Base-by-base conservation (phyloP, 2,113 vertebrate genomes). In the Trinectes maculatus region DNA sequence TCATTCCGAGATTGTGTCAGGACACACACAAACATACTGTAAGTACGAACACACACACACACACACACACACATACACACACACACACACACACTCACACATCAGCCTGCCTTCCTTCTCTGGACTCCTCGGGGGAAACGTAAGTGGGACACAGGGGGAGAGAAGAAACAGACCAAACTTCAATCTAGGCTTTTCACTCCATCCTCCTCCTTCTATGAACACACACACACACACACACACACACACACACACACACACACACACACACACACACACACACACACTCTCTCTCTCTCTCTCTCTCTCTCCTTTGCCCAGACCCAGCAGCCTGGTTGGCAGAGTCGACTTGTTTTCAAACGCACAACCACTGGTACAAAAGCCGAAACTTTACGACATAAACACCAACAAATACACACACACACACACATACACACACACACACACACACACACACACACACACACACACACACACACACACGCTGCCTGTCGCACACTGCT, bases 131-230 rank as follows among this genome's bases (percentile, higher is more conserved):
- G 3, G 54, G 87, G 86, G 84, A 89, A 70, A 62, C 60, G 76
- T 78, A 90, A 91, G 83, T 90, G 85, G 85, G 88, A 87, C 86
- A 74, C n/a, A 56, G 81, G 75, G 82, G 83, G 79, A 71, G 79
- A 78, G 55, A 85, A 78, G 71, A 80, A 82, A 88, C 85, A 87
- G 80, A 89, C 86, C 74, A 85, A 89, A 87, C 90, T 84, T 85
- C 78, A 86, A 33, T 81, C 83, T 83, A 31, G 52, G 71, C 68
- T 85, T 85, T 87, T 79, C 77, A 75, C 81, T 77, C 69, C 60
- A 56, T 76, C 71, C 78, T 66, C 72, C 56, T 75, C 34, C 26
- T 31, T 53, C 47, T 54, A 43, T 9, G 31, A 55, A 59, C 46
- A 42, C 58, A 24, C 18, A 25, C 28, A 58, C 59, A 29, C 22